Conservation (phyloP, 2,888 invertebrate species). For the Plagiodera versicolora region DNA sequence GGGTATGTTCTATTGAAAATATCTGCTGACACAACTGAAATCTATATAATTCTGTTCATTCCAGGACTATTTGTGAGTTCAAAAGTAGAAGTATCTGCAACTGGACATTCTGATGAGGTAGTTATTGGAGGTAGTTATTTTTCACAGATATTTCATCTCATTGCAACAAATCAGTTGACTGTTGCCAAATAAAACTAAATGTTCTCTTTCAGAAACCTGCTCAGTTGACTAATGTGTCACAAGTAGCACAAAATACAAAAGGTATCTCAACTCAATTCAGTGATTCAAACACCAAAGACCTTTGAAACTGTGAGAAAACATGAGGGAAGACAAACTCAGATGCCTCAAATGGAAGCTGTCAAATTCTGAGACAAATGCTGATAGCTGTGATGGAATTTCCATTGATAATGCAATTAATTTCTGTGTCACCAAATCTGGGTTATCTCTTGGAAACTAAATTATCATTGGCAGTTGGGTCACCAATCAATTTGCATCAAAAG, state of each 20-base stretch:
- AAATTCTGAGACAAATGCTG: not conserved
- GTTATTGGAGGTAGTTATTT: no score
- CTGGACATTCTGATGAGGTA: no score
- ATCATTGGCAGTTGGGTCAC: not conserved
- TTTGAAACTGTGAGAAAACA: not conserved
- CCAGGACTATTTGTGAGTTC: not conserved
- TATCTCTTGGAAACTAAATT: not conserved
- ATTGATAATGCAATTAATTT: not conserved
- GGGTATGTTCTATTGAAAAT: not conserved
- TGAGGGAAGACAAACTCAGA: not conserved
- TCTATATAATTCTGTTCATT: not conserved
- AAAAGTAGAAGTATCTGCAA: no score
- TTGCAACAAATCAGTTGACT: no score
- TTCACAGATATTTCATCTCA: no score
- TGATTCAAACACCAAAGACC: not conserved
- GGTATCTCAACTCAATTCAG: not conserved
- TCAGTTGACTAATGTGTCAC: no score
- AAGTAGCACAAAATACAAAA: no score
- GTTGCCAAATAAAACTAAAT: not conserved
- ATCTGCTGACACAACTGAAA: not conserved
- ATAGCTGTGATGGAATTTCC: not conserved
- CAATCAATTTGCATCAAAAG: not conserved
- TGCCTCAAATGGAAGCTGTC: constrained; percentile 3
- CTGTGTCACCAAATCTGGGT: not conserved
- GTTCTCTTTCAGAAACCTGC: not conserved